A percentile compares a stretch with the other conserved stretches of the same genome.
Conservation (phyloP, 2,113 vertebrate genomes). For the Ibidorhyncha struthersii region DNA sequence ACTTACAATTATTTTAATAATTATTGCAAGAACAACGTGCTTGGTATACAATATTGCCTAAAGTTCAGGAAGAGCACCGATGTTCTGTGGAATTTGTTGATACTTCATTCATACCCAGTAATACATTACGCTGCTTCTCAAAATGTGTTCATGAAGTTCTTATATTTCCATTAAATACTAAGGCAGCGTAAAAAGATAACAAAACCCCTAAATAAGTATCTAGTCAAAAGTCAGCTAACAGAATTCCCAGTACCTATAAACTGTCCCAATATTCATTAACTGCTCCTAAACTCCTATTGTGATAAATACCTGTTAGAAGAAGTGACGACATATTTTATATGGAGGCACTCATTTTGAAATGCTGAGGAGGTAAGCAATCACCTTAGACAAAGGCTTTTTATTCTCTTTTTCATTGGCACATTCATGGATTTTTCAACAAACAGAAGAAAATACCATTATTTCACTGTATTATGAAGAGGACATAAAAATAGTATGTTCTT, state of each 20-base stretch:
- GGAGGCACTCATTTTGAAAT: neutral
- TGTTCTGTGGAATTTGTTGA: neutral
- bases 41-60: neutral
- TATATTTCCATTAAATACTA: neutral
- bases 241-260: neutral
- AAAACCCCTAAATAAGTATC: accelerated
- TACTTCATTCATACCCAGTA: neutral
- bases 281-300: neutral
- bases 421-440: neutral
- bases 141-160: neutral
- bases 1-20: neutral
- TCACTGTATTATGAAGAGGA: neutral
- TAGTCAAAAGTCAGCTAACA: neutral
- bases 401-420: neutral
- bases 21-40: neutral
- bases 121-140: neutral
- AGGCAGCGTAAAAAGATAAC: neutral
- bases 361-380: neutral
- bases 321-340: neutral
- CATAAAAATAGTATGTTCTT: neutral
- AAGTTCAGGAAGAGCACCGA: neutral
- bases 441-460: neutral
- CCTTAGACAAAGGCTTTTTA: neutral
- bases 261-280: neutral
- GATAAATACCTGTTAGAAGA: neutral